Conservation (phyloP, 1,140 invertebrate genomes). For the Drosophila melanogaster region Release_6_plus_ISO1_MT NC_004354.4:5655501-5656000, state of each 20-base stretch:
- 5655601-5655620: constrained; percentile 87
- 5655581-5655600: constrained; percentile 96
- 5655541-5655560: constrained; percentile 92
- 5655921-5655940: constrained; percentile 81
- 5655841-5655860: constrained; percentile 76
- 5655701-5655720: constrained; percentile 96
- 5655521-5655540: constrained; percentile 86
- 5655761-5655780: constrained; percentile 88
- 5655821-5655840: no score
- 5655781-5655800: constrained; percentile 41
- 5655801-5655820: neutral
- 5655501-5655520: constrained; percentile 65
- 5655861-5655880: constrained; percentile 81
- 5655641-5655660: constrained; percentile 14
- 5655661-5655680: constrained; percentile 94
- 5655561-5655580: constrained; percentile 94
- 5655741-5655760: constrained; percentile 97
- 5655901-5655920: constrained; percentile 79
- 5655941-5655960: constrained; percentile 83
- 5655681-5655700: constrained; percentile 96
- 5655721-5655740: constrained; percentile 95
- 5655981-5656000: constrained; percentile 54
- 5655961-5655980: constrained; percentile 63
- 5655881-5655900: constrained; percentile 82
- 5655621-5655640: neutral